Evolutionary conservation across 2,113 vertebrate species (phyloP), one percentile per base, ranked within the genome.

Genomic region (Rhinolophus ferrumequinum): DNA sequence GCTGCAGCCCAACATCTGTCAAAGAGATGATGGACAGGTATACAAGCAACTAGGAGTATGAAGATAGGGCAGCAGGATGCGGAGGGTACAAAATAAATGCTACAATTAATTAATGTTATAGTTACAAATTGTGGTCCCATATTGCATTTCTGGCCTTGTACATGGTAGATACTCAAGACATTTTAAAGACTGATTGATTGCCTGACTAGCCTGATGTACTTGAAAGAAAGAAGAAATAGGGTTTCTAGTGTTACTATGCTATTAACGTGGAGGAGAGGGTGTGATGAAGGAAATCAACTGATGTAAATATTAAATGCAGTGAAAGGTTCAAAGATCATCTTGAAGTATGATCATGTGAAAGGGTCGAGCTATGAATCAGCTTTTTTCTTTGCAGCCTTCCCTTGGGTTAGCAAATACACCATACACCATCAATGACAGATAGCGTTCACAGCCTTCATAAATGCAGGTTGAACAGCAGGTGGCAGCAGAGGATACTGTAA

Each of bases 401-500:
- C 24, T 24, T 7, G 44, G 16, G 14, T 52, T 15, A 26, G 77
- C 41, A 11, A 92, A 66, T 5, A 14, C 0, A 15, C 47, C 33
- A 10, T 58, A 14, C 0, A 15, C 47, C 33, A 10, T 64, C 16
- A 11, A 4, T 0, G 15, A 5, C 0, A 12, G 18, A 35, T 0
- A 38, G 33, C 47, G 6, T 12, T 1, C 3, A 33, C 11, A 41
- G 19, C 6, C 5, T 10, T 70, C 28, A 16, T n/a, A 28, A 60
- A 52, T 24, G 24, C 41, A 67, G 50, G 7, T 0, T 50, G 64
- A 90, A 88, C 98, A 95, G 96, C 94, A 97, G 98, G 95, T 95
- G 98, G 98, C 98, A 98, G 98, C 97, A 98, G 90, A 97, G 93
- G 90, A 93, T 11, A 5, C 21, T 10, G 10, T 73, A 97, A 93